A percentile compares a stretch with the other conserved stretches of the same genome.
Conservation (phyloP, 2,888 invertebrate species). For the Bembecia ichneumoniformis region DNA sequence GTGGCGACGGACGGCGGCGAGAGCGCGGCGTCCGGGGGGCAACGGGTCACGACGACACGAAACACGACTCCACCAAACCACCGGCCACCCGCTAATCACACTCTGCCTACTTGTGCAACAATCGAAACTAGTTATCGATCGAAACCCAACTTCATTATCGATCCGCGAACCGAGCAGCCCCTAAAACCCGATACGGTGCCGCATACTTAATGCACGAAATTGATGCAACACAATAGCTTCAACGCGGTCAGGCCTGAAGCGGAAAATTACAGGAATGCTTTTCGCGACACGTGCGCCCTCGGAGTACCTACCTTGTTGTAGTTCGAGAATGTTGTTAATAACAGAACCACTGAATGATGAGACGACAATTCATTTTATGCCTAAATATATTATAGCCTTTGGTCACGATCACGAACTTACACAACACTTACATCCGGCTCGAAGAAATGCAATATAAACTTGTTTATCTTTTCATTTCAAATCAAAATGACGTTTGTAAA, state of each 20-base stretch:
- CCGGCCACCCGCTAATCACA: conserved; percentile 26
- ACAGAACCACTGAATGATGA: too few species aligned
- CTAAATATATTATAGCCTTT: too few species aligned
- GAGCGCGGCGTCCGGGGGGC: conserved; percentile 18
- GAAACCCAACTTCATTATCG: conserved; percentile 6
- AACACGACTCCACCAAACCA: conserved; percentile 12
- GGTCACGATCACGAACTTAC: too few species aligned
- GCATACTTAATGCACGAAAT: conserved; percentile 8
- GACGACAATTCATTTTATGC: too few species aligned
- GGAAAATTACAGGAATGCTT: conserved; percentile 38
- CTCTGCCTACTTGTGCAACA: conserved; percentile 25
- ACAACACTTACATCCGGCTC: too few species aligned
- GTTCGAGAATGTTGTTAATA: conserved; percentile 21
- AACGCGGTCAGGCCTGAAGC: conserved; percentile 39
- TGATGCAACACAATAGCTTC: conserved; percentile 31
- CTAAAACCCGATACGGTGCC: conserved; percentile 11
- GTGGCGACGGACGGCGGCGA: conserved; percentile 17
- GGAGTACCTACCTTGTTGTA: conserved; percentile 7
- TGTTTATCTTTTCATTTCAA: too few species aligned
- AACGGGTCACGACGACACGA: conserved; percentile 36
- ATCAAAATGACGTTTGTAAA: too few species aligned
- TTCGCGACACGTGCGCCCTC: conserved; percentile 28
- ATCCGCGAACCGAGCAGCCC: conserved; percentile 4
- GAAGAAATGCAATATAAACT: too few species aligned
- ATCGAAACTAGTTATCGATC: conserved; percentile 16